Base-by-base conservation (phyloP, 1,140 invertebrate genomes). In the Ptiloglossa arizonensis region DNA sequence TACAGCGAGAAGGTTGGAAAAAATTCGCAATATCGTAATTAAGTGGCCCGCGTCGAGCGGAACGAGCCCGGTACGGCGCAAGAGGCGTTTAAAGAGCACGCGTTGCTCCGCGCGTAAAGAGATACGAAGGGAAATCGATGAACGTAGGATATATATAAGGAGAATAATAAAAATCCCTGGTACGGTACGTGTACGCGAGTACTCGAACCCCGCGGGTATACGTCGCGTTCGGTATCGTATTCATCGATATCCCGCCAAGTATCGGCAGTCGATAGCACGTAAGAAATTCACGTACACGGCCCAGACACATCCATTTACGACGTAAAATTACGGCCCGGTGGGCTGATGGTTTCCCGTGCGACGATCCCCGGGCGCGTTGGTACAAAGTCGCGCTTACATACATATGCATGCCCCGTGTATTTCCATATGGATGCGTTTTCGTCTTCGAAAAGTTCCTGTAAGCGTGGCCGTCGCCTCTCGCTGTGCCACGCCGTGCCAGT, bases 401-500 rank as follows among this genome's bases (percentile, higher is more conserved):
- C 24, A 52, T 59, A 82, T 50, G 60, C 59, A 67, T 56, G 67
- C 17, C 13, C 22, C 24, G 27, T 22, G 35, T 77, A 64, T 74
- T 63, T 82, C 63, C 74, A 78, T 77, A 77, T 78, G 46, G 54
- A 66, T 63, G 56, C 80, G 69, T 79, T 79, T 56, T 63, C 70
- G 80, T 78, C 81, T 69, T 69, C n/a, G 71, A 66, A 81, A 69
- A 64, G 50, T 60, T 62, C 52, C n/a, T n/a, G n/a, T n/a, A 32
- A 60, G 38, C 15, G 22, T 29, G 22, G 19, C 19, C 27, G 11
- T 11, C 29, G 6, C 5, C 13, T 48, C 60, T 22, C 29, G 22
- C 50, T 54, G 81, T 83, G 75, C 80, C 81, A 83, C 63, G 63
- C 63, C 44, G 81, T 83, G 57, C 81, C 80, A 73, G 75, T 50